These are phyloP conservation scores for Emesis russula DNA, from an alignment of 2,888 invertebrate genomes.

Conservation along the genomic window DNA sequence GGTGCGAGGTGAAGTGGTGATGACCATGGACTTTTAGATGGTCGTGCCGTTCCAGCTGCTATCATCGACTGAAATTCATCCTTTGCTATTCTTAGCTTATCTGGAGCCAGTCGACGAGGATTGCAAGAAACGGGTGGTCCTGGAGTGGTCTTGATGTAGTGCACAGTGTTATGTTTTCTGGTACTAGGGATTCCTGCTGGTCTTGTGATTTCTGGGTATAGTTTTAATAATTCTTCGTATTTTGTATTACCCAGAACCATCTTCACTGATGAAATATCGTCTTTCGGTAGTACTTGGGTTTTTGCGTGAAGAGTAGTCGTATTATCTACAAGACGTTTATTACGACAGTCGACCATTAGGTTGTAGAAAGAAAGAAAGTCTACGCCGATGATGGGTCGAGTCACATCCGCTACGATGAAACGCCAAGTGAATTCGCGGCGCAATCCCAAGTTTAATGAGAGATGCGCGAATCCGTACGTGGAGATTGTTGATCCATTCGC, in stretches of 20 bases:
- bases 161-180: not conserved
- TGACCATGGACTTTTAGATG: conserved; percentile 64
- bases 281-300: too few relatives aligned
- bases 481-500: not conserved
- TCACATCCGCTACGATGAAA: conserved; percentile 19
- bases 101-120: not conserved
- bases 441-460: conserved; percentile 13
- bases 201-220: not conserved
- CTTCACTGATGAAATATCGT: too few relatives aligned
- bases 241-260: too few relatives aligned
- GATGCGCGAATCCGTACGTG: not conserved
- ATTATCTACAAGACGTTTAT: not conserved
- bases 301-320: not conserved
- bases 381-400: conserved; percentile 23
- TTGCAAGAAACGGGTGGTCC: conserved; percentile 12
- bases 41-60: conserved; percentile 63
- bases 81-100: not conserved
- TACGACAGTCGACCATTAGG: not conserved
- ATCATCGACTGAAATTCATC: conserved; percentile 3
- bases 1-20: conserved; percentile 34
- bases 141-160: not conserved
- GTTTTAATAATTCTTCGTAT: too few relatives aligned
- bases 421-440: not conserved
- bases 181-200: conserved; percentile 4
- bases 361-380: not conserved